phyloP scores from a whole-genome alignment of 2,888 invertebrate species.

The Calliopum simillimum region DNA sequence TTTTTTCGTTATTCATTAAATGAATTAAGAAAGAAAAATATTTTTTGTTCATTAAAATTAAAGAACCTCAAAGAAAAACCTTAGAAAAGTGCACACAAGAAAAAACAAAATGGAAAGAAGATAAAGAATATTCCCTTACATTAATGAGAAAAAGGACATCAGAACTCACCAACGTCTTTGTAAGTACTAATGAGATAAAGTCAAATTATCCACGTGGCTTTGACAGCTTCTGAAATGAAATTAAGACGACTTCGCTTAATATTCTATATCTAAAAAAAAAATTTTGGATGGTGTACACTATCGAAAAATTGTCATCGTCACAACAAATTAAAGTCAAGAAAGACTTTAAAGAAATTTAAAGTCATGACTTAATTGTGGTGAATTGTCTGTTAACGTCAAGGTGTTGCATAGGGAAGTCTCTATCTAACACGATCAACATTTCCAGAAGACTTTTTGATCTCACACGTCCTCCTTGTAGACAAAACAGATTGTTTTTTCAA shows the following conservation, averaged over 20 bases:
- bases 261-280: no score
- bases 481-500: no score
- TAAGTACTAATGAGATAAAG: constrained; percentile 32
- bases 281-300: no score
- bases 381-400: no score
- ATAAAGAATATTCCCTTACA: constrained; percentile 8
- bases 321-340: no score
- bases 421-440: no score
- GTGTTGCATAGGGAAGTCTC: no score
- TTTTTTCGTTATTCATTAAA: constrained; percentile 47
- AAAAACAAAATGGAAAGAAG: constrained; percentile 29
- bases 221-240: constrained; percentile 32
- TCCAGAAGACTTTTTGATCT: no score
- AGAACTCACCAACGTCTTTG: not conserved
- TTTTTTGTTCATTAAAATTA: constrained; percentile 47
- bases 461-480: no score
- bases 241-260: not conserved
- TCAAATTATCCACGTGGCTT: constrained; percentile 11
- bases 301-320: no score
- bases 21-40: constrained; percentile 48
- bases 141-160: constrained; percentile 16
- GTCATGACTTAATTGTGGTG: no score
- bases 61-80: constrained; percentile 34
- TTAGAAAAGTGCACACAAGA: not conserved
- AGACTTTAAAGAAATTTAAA: no score